phyloP scores from a whole-genome alignment of 2,888 invertebrate genomes.

The Zygogramma bicolorata region DNA sequence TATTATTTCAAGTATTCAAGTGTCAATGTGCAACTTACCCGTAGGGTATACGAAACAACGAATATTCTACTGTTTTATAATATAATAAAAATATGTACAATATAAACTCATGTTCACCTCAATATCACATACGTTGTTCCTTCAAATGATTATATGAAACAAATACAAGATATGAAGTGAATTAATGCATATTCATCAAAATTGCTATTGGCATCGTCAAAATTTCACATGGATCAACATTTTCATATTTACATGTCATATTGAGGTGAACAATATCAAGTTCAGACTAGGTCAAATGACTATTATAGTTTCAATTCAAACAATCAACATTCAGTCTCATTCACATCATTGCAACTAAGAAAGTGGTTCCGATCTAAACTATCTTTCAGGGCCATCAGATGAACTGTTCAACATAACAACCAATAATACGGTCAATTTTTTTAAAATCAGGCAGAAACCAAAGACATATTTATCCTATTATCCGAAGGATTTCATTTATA shows the following conservation, averaged over 20 bases:
- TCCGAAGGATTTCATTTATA: no score
- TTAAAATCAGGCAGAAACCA: no score
- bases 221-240: background rate
- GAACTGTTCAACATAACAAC: background rate
- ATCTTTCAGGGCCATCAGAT: background rate
- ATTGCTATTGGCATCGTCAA: background rate
- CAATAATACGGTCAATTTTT: no score
- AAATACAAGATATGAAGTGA: background rate
- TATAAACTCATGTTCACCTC: background rate
- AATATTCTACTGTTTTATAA: slow-evolving; percentile 41
- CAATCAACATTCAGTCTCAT: slow-evolving; percentile 52
- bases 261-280: slow-evolving; percentile 36
- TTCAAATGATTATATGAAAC: no score
- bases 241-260: background rate
- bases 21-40: slow-evolving; percentile 31
- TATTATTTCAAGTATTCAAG: background rate
- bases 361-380: slow-evolving; percentile 46
- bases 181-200: no score
- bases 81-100: slow-evolving; percentile 42
- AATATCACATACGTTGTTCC: background rate
- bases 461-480: no score
- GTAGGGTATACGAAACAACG: slow-evolving; percentile 42
- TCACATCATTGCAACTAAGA: slow-evolving; percentile 44
- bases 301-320: slow-evolving; percentile 24
- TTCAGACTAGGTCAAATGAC: slow-evolving; percentile 39